Base-by-base conservation (phyloP, 2,113 vertebrate species). In the Sterna hirundo region DNA sequence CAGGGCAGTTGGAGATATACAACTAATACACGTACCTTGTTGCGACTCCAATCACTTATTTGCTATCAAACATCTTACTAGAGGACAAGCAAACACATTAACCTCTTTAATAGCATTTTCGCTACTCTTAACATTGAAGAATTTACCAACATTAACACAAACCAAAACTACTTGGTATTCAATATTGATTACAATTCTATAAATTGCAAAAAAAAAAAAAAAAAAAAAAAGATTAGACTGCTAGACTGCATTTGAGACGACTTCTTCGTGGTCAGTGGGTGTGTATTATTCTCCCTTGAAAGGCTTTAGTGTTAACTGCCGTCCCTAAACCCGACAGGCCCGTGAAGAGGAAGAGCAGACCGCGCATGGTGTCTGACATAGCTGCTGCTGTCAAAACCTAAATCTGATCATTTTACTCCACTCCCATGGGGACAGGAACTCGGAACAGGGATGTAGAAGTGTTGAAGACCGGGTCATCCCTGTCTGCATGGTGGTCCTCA, bases 311-410 rank as follows among this genome's bases (percentile, higher is more conserved):
- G 2, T 8, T 13, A 9, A 38, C 5, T 69, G 52, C n/a, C 4
- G 0, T 25, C 68, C 42, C 61, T 8, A 49, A 69, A 30, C 36
- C 38, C 4, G 32, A 5, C 52, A 8, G 40, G 21, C 46, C 47
- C 22, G 7, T 1, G 54, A 8, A 16, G 18, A 47, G 34, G 54
- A 68, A 9, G 6, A 42, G 40, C 23, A 54, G 25, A 6, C 3
- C 18, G 10, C 2, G 2, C 7, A 1, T 5, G 38, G 15, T 8
- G 27, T 8, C 60, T 47, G 52, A 26, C 60, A 16, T 0, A 21
- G 34, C 38, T 32, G 6, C 34, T 18, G 29, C 46, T 52, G 29
- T 11, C 5, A 0, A 27, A 78, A 61, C 3, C 21, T 15, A 5
- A 16, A 47, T 17, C 46, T 58, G 23, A 15, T 42, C 9, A 1